Evolutionary conservation across 1,140 invertebrate genomes (phyloP).

Genomic region (Cotesia typhae): DNA sequence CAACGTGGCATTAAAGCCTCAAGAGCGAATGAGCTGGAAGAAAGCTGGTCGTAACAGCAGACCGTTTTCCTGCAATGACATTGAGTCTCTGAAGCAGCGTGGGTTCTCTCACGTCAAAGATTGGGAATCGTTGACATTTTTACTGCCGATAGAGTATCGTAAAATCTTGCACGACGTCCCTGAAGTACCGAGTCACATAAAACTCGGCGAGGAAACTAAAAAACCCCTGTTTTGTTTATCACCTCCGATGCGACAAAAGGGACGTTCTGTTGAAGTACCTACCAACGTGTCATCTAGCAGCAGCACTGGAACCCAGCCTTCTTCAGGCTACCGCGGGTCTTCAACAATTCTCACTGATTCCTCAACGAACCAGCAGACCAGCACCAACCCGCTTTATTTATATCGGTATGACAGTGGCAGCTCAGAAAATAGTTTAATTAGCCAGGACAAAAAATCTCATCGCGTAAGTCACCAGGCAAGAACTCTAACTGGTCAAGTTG

Average conservation of each 20-base stretch:
- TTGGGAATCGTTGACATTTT: slow-evolving; percentile 89
- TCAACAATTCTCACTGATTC: slow-evolving; percentile 84
- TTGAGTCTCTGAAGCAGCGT: slow-evolving; percentile 80
- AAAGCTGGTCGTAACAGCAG: slow-evolving; percentile 64
- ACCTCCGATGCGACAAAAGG: slow-evolving; percentile 67
- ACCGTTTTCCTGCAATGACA: slow-evolving; percentile 85
- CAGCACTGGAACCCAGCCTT: slow-evolving; percentile 79
- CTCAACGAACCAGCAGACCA: slow-evolving; percentile 68
- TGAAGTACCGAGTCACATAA: slow-evolving; percentile 73
- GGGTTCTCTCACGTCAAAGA: slow-evolving; percentile 86
- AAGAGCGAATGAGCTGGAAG: slow-evolving; percentile 56
- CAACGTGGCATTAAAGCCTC: slow-evolving; percentile 71
- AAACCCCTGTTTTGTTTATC: slow-evolving; percentile 75
- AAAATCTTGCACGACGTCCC: slow-evolving; percentile 78
- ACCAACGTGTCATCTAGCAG: slow-evolving; percentile 76
- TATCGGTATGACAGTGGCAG: slow-evolving; percentile 83
- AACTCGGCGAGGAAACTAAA: slow-evolving; percentile 67
- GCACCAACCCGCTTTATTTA: slow-evolving; percentile 75
- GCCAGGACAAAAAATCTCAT: slow-evolving; percentile 63
- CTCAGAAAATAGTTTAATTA: slow-evolving; percentile 71
- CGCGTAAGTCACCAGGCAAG: slow-evolving; percentile 49
- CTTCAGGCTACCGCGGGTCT: slow-evolving; percentile 84
- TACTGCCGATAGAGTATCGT: slow-evolving; percentile 83
- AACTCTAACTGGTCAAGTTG: slow-evolving; percentile 63
- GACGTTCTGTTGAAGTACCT: slow-evolving; percentile 56